A percentile compares a stretch with the other conserved stretches of the same genome.
phyloP scores from a whole-genome alignment of 2,888 invertebrate species.

The Dilophus febrilis region DNA sequence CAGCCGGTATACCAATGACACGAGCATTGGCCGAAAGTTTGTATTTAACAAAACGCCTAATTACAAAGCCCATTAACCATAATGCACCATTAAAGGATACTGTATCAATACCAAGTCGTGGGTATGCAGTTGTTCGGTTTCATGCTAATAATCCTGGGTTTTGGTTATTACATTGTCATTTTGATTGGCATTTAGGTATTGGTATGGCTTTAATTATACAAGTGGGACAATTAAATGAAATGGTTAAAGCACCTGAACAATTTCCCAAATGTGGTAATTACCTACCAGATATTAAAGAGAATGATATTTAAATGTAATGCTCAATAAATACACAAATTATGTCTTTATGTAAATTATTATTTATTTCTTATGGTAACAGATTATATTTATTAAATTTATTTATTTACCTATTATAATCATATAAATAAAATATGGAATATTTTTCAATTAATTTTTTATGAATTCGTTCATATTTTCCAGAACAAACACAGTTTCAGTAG shows the following conservation, averaged over 20 bases:
- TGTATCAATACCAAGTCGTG: slow-evolving; percentile 20
- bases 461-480: too few species aligned
- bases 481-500: too few species aligned
- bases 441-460: too few species aligned
- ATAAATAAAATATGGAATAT: too few species aligned
- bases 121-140: slow-evolving; percentile 21
- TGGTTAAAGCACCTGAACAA: slow-evolving; percentile 47
- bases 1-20: slow-evolving; percentile 14
- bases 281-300: slow-evolving; percentile 20
- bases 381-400: too few species aligned
- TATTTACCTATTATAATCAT: too few species aligned
- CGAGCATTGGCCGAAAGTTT: slow-evolving; percentile 14
- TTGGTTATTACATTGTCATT: slow-evolving; percentile 22
- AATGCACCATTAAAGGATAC: slow-evolving; percentile 18
- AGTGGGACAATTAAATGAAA: slow-evolving; percentile 38
- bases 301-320: too few species aligned
- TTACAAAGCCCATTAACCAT: neutral
- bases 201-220: slow-evolving; percentile 19
- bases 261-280: slow-evolving; percentile 68
- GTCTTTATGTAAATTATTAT: too few species aligned
- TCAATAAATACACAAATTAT: too few species aligned
- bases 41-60: neutral
- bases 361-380: too few species aligned
- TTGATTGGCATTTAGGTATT: slow-evolving; percentile 19
- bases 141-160: slow-evolving; percentile 19